These are phyloP conservation scores for Psylliodes chrysocephalus DNA, from an alignment of 2,888 invertebrate species.

Conservation along the genomic window DNA sequence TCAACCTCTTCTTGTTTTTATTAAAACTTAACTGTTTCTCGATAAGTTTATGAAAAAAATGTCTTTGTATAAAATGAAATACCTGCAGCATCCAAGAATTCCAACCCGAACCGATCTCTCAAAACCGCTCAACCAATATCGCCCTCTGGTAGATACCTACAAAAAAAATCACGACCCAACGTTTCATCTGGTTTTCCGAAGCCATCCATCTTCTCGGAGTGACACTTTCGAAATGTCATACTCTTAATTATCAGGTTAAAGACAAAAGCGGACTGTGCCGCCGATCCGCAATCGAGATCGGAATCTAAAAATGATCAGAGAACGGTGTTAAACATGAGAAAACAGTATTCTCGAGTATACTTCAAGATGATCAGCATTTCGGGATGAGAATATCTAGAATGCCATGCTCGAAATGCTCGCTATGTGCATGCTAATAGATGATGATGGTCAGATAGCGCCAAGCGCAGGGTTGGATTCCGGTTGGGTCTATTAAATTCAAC, in stretches of 20 bases:
- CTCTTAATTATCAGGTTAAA: conserved; percentile 52
- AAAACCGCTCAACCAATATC: not conserved
- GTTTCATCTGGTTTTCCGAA: conserved; percentile 25
- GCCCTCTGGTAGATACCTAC: not conserved
- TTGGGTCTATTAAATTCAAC: not conserved
- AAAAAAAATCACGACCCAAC: conserved; percentile 28
- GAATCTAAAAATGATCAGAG: conserved; percentile 45
- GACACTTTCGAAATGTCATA: conserved; percentile 54
- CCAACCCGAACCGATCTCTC: no score
- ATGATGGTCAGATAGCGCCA: conserved; percentile 48
- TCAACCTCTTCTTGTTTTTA: no score
- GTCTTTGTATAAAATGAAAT: no score
- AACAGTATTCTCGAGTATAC: conserved; percentile 46
- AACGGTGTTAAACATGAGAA: conserved; percentile 51
- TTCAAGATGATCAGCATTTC: conserved; percentile 44
- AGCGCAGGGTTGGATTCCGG: conserved; percentile 21
- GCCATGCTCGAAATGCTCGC: conserved; percentile 48
- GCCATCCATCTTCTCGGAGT: conserved; percentile 49
- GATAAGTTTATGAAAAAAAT: no score
- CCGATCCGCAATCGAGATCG: conserved; percentile 42
- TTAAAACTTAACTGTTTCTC: no score
- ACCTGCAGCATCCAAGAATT: no score
- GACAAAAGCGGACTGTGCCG: conserved; percentile 41
- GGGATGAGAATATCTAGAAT: conserved; percentile 47
- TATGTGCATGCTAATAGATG: conserved; percentile 51